Percentiles rank a stretch among this genome's conserved stretches.
Evolutionary conservation across 2,888 invertebrate genomes (phyloP).

Genomic region (Falcaria lacertinaria): DNA sequence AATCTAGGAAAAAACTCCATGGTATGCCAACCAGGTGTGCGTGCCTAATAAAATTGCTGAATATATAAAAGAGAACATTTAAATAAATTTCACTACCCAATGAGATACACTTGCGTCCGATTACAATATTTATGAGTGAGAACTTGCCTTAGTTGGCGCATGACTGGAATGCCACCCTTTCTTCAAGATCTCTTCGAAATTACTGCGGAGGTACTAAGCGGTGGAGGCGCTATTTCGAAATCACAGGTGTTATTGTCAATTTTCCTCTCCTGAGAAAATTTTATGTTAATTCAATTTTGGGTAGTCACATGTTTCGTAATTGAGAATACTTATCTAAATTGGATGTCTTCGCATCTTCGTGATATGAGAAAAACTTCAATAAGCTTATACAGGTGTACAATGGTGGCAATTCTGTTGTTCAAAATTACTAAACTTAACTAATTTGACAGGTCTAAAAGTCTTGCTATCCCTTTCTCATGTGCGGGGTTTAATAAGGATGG

Average conservation of each 20-base stretch:
- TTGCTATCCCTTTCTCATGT: no score
- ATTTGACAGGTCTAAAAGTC: no score
- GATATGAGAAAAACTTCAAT: no score
- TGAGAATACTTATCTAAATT: no score
- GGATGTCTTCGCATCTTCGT: no score
- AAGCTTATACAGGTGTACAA: no score
- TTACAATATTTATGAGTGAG: conserved; percentile 62
- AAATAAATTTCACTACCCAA: conserved; percentile 41
- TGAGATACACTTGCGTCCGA: conserved; percentile 22
- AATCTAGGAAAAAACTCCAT: no score
- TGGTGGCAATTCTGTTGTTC: no score
- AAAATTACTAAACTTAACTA: no score
- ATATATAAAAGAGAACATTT: conserved; percentile 41
- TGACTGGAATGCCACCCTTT: conserved; percentile 59
- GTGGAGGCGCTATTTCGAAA: conserved; percentile 6
- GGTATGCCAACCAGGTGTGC: background rate
- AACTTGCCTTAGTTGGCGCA: conserved; percentile 24
- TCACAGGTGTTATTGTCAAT: conserved; percentile 5
- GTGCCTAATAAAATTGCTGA: conserved; percentile 30
- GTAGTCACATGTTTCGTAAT: no score
- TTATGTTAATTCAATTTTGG: no score
- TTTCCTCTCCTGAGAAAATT: background rate
- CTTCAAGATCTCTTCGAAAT: conserved; percentile 35
- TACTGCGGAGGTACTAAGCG: conserved; percentile 30
- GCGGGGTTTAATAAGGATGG: no score